phyloP scores from a whole-genome alignment of 2,113 vertebrate species.

The Osmerus eperlanus region DNA sequence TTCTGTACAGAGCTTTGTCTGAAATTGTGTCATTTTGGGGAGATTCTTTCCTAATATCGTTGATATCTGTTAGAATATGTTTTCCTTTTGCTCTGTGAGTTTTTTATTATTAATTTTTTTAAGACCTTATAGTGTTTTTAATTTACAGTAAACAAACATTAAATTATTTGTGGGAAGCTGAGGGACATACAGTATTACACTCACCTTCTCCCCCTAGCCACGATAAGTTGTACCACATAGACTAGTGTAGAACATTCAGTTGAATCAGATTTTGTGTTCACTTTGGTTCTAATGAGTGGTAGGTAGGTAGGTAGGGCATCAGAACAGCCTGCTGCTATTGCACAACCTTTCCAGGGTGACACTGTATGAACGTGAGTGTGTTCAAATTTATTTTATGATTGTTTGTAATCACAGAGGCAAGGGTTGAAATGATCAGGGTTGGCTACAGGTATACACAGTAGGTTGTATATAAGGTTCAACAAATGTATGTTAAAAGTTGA shows the following conservation, averaged over 20 bases:
- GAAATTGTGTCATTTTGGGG: constrained; percentile 66
- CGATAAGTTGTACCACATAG: constrained; percentile 53
- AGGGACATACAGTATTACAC: constrained; percentile 38
- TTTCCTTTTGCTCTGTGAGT: constrained; percentile 55
- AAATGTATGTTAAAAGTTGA: too few species aligned
- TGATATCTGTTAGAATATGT: constrained; percentile 61
- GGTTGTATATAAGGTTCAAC: background rate
- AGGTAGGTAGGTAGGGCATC: constrained; percentile 38
- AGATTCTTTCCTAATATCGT: constrained; percentile 64
- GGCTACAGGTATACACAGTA: constrained; percentile 35
- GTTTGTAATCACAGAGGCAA: constrained; percentile 45
- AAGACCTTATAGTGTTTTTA: constrained; percentile 69
- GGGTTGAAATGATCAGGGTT: constrained; percentile 48
- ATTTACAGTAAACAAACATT: constrained; percentile 69
- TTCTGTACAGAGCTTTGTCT: constrained; percentile 86
- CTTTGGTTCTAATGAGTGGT: constrained; percentile 51
- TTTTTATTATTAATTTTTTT: constrained; percentile 43
- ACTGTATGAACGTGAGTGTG: constrained; percentile 56
- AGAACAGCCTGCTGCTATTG: constrained; percentile 55
- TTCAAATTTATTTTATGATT: constrained; percentile 51
- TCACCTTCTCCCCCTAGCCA: constrained; percentile 45
- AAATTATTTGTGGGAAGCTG: constrained; percentile 67
- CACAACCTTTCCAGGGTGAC: constrained; percentile 65
- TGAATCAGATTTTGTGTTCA: constrained; percentile 62
- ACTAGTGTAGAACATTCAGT: constrained; percentile 59